Percentiles rank a stretch among this genome's conserved stretches.
Conservation (phyloP, 2,888 invertebrate genomes). For the Andrena flavipes region DNA sequence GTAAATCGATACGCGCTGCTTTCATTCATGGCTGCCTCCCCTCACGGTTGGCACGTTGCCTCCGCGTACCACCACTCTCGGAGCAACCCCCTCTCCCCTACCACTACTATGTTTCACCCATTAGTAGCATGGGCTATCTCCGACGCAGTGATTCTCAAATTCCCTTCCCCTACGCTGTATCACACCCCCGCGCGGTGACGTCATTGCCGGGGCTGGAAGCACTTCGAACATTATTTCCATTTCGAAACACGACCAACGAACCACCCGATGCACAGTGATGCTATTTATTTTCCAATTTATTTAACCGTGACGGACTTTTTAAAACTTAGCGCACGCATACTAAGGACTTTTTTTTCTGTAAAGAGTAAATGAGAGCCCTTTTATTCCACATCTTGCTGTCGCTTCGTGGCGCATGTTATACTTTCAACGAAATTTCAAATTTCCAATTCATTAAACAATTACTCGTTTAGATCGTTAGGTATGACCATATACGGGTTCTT, state of each 20-base stretch:
- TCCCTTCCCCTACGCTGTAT: neutral
- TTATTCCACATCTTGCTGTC: too few species aligned
- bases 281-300: too few species aligned
- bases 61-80: slow-evolving; percentile 70
- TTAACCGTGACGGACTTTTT: too few species aligned
- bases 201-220: neutral
- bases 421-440: too few species aligned
- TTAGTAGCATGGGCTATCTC: slow-evolving; percentile 58
- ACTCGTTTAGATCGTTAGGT: too few species aligned
- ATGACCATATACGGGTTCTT: too few species aligned
- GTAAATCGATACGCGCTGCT: slow-evolving; percentile 83
- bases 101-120: slow-evolving; percentile 59
- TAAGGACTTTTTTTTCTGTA: too few species aligned
- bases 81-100: slow-evolving; percentile 57
- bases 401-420: too few species aligned
- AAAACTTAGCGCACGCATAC: too few species aligned
- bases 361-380: too few species aligned
- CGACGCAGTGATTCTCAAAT: slow-evolving; percentile 65
- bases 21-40: slow-evolving; percentile 83
- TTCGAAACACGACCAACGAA: neutral
- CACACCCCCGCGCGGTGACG: slow-evolving; percentile 14
- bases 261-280: neutral
- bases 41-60: slow-evolving; percentile 79
- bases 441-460: too few species aligned
- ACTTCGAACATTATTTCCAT: neutral